A percentile compares a stretch with the other conserved stretches of the same genome.
phyloP scores from a whole-genome alignment of 2,113 vertebrate genomes.

The Pseudorectes ferrugineus region DNA sequence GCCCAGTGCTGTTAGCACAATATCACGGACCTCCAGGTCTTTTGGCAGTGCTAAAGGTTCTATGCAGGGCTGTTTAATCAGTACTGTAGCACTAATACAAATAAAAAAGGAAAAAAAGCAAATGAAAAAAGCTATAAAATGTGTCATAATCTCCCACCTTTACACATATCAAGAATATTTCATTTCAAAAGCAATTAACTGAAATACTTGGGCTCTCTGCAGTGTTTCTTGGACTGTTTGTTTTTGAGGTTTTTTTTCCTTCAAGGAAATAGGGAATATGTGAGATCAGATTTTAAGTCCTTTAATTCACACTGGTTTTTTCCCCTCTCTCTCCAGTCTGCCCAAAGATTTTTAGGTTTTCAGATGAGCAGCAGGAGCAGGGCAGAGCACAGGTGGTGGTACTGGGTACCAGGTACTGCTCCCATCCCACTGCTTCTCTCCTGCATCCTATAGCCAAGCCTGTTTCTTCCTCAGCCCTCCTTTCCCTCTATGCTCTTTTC shows the following conservation, averaged over 20 bases:
- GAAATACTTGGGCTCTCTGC: background rate
- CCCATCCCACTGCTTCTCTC: background rate
- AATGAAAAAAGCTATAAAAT: background rate
- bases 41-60: background rate
- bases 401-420: background rate
- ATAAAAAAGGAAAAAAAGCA: too few relatives aligned
- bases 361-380: background rate
- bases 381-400: background rate
- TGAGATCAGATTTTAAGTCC: background rate
- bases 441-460: background rate
- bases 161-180: background rate
- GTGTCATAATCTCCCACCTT: background rate
- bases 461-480: background rate
- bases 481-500: background rate
- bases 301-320: rapidly evolving
- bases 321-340: rapidly evolving
- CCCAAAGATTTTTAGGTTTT: background rate
- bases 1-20: rapidly evolving
- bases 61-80: background rate
- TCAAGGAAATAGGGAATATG: background rate
- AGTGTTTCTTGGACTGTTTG: background rate
- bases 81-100: background rate
- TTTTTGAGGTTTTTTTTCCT: background rate
- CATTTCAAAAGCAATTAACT: background rate
- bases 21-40: background rate